These are phyloP conservation scores for Tiphia femorata DNA, from an alignment of 2,888 invertebrate genomes.

Conservation along the genomic window DNA sequence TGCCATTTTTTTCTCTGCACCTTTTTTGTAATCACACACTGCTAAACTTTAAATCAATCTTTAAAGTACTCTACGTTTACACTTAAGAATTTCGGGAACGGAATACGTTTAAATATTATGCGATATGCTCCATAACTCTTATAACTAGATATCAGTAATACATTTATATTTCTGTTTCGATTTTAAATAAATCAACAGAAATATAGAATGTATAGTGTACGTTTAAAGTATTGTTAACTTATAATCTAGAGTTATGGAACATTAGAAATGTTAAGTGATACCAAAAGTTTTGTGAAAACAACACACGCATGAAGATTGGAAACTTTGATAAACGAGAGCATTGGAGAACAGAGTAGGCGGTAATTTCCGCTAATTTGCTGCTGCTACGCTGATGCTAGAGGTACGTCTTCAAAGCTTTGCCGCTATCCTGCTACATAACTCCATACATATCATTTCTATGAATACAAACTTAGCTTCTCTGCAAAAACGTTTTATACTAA, in stretches of 20 bases:
- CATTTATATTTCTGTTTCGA: neutral
- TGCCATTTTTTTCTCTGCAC: conserved; percentile 45
- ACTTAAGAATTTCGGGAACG: neutral
- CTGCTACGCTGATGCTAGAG: conserved; percentile 66
- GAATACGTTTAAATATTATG: conserved; percentile 18
- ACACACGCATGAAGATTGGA: conserved; percentile 62
- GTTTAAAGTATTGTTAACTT: conserved; percentile 9
- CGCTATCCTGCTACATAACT: conserved; percentile 46
- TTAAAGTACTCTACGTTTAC: conserved; percentile 3
- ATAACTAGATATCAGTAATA: too few species aligned
- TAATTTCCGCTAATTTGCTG: conserved; percentile 62
- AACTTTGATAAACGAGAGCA: conserved; percentile 60
- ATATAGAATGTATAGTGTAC: neutral
- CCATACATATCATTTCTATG: conserved; percentile 21
- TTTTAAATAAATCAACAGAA: neutral
- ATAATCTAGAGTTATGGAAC: conserved; percentile 45
- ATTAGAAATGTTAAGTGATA: conserved; percentile 44
- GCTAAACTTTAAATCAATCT: conserved; percentile 27
- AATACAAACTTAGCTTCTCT: too few species aligned
- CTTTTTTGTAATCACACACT: conserved; percentile 37
- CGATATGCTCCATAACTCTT: conserved; percentile 45
- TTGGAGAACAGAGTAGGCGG: conserved; percentile 61
- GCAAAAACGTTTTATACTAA: neutral
- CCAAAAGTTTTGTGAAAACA: conserved; percentile 46
- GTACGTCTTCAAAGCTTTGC: conserved; percentile 66